Evolutionary conservation across 1,140 invertebrate species (phyloP), one percentile per base, ranked within the genome.

Genomic region (Philopotamus ludificatus): DNA sequence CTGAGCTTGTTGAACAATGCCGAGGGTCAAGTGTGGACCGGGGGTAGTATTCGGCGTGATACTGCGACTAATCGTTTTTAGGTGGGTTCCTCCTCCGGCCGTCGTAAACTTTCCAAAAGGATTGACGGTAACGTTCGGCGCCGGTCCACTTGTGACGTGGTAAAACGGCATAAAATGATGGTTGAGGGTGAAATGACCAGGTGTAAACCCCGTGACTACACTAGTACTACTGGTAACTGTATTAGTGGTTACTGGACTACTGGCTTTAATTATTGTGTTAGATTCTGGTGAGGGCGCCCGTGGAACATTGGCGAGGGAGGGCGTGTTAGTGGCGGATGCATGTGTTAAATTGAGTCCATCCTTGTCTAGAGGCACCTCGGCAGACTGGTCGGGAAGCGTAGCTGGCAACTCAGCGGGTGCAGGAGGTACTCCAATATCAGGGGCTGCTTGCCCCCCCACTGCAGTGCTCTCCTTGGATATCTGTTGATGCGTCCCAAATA

Each of bases 91-190:
- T 7, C 45, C 45, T 54, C 57, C 59, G 44, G 57, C 20, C 20
- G 54, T 54, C 3, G 64, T 70, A 41, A 70, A 70, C 60, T 70
- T 66, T 72, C 78, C 77, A 75, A 75, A 77, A 67, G 82, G 82
- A 76, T 82, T 83, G 65, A 84, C 83, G 66, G 83, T 85, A 49
- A 84, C 83, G 75, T 84, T 84, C 68, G 83, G 83, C 65, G 83
- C 83, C 62, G 77, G 76, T 26, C 75, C 61, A 42, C 61, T 63
- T 21, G 60, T 54, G 18, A 64, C 58, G 25, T 64, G 64, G 65
- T 65, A 67, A 39, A 67, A 66, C 49, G 63, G 49, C 39, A 64
- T 66, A 59, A 68, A 60, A 50, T 67, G 61, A 51, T 64, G 70
- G 55, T 65, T 53, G 50, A 62, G 63, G 59, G 67, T 65, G 18